Percentiles rank a stretch among this genome's conserved stretches.
Conservation (phyloP, 2,113 vertebrate species). For the Eudyptes chrysolophus region DNA sequence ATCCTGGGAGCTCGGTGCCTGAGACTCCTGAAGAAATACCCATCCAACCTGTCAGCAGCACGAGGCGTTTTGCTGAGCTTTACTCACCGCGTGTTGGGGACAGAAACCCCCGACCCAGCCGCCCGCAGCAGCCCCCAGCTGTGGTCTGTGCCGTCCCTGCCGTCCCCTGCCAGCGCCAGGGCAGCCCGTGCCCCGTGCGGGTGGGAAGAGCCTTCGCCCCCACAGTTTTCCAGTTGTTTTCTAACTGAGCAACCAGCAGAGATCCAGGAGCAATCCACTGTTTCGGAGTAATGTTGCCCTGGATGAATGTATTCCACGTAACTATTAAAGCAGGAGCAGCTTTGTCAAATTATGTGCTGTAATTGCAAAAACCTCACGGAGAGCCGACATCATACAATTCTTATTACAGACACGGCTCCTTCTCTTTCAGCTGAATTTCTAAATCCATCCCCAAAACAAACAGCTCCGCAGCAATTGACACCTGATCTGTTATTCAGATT, state of each 20-base stretch:
- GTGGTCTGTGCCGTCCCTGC: rapidly evolving
- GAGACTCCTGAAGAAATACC: neutral
- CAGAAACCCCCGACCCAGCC: neutral
- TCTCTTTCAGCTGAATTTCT: neutral
- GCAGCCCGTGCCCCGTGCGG: rapidly evolving
- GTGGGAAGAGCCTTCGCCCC: rapidly evolving
- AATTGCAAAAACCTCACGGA: neutral
- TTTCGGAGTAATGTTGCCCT: rapidly evolving
- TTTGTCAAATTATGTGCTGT: neutral
- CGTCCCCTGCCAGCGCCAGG: neutral
- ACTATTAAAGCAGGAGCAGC: neutral
- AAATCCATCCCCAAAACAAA: neutral
- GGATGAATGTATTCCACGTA: rapidly evolving
- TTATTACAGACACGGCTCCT: neutral
- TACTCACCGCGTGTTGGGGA: rapidly evolving
- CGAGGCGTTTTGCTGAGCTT: neutral
- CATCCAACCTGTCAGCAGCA: neutral
- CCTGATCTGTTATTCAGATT: neutral
- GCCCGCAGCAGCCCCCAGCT: too few species aligned
- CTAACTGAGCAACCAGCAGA: rapidly evolving
- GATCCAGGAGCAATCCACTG: rapidly evolving
- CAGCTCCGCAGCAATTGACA: neutral
- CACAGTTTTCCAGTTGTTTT: rapidly evolving
- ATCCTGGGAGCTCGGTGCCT: rapidly evolving
- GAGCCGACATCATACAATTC: neutral